A percentile compares a stretch with the other conserved stretches of the same genome.
Evolutionary conservation across 2,888 invertebrate genomes (phyloP).

Genomic region (Lepetodrilus schrolli): DNA sequence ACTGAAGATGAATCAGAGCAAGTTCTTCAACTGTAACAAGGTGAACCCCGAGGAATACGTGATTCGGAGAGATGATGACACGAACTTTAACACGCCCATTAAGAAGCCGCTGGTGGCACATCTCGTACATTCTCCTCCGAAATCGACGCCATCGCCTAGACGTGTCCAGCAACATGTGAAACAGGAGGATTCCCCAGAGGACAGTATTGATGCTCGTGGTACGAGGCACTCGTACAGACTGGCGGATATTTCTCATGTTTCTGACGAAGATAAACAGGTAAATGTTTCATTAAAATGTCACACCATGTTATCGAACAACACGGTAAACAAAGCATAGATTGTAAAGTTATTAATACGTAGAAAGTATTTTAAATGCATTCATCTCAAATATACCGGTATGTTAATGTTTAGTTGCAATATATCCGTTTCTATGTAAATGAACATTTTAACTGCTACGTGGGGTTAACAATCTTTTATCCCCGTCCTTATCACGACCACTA

Average conservation of each 20-base stretch:
- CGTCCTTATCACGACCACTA: too few relatives aligned
- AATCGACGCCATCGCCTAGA: neutral
- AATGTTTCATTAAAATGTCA: neutral
- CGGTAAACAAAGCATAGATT: neutral
- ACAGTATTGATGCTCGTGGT: neutral
- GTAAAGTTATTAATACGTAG: neutral
- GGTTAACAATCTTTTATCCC: too few relatives aligned
- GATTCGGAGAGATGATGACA: slow-evolving; percentile 14
- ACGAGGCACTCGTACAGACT: slow-evolving; percentile 16
- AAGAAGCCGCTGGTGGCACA: too few relatives aligned
- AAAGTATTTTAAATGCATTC: too few relatives aligned
- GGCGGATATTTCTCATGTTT: neutral
- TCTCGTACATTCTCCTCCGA: neutral
- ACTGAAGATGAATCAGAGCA: slow-evolving; percentile 30
- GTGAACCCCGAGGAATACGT: slow-evolving; percentile 10
- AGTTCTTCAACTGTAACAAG: slow-evolving; percentile 17
- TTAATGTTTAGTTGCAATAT: too few relatives aligned
- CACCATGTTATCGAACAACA: neutral
- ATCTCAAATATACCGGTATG: too few relatives aligned
- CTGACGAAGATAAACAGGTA: slow-evolving; percentile 19
- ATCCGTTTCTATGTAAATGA: too few relatives aligned
- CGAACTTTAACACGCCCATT: too few relatives aligned
- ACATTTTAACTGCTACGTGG: too few relatives aligned
- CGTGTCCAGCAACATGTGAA: neutral
- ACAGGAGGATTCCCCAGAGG: neutral